Conservation (phyloP, 2,113 vertebrate species). For the Solenodon paradoxus region DNA sequence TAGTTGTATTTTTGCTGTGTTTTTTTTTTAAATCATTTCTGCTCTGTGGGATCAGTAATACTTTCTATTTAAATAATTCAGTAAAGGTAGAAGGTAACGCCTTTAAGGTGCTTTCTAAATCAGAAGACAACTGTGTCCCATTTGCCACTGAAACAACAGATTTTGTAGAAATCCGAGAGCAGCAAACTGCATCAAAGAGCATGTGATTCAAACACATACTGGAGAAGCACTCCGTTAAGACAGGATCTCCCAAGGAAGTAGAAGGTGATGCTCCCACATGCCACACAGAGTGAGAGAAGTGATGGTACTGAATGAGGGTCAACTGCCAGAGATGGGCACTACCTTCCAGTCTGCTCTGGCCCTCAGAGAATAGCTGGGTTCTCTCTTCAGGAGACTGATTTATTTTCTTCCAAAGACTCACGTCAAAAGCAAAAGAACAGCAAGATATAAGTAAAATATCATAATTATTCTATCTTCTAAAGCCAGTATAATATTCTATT, state of each 20-base stretch:
- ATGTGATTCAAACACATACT: neutral
- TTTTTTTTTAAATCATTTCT: constrained; percentile 46
- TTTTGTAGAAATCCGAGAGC: neutral
- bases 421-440: neutral
- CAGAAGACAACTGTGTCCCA: constrained; percentile 36
- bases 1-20: too few species aligned
- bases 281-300: accelerated
- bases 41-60: constrained; percentile 26
- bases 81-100: constrained; percentile 42
- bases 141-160: constrained; percentile 26
- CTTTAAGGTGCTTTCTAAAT: constrained; percentile 49
- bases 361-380: neutral
- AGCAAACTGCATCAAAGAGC: neutral
- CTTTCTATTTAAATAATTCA: constrained; percentile 55
- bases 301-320: neutral
- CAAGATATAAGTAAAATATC: neutral
- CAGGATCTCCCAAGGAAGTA: neutral
- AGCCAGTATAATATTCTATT: neutral
- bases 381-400: neutral
- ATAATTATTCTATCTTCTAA: neutral
- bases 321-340: accelerated
- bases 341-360: neutral
- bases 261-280: neutral
- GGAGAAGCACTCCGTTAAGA: neutral
- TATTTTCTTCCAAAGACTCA: neutral